phyloP scores from a whole-genome alignment of 2,113 vertebrate genomes.

The Periophthalmus modestus region DNA sequence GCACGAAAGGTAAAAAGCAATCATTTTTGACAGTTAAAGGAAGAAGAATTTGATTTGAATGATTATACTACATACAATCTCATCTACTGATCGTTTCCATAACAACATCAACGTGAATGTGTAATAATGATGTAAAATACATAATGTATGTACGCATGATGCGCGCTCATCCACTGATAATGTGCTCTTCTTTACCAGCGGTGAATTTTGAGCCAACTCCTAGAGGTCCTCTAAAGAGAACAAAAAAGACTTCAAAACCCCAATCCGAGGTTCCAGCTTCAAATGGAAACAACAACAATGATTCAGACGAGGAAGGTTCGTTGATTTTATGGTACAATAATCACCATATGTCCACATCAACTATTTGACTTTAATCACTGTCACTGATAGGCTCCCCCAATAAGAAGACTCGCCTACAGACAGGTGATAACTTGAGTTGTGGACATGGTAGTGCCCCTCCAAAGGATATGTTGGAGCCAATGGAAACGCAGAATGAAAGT shows the following conservation, averaged over 20 bases:
- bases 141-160: too few species aligned
- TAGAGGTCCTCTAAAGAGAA: constrained; percentile 52
- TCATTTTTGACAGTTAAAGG: background rate
- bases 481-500: constrained; percentile 9
- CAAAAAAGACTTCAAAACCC: constrained; percentile 9
- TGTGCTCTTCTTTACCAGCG: constrained; percentile 5
- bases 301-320: constrained; percentile 45
- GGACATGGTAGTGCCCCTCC: constrained; percentile 16
- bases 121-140: too few species aligned
- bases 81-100: background rate
- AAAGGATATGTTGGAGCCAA: constrained; percentile 52
- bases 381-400: constrained; percentile 29
- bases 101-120: too few species aligned
- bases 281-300: constrained; percentile 41
- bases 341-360: background rate
- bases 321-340: background rate
- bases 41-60: background rate
- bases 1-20: constrained; percentile 13
- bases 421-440: background rate
- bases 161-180: background rate
- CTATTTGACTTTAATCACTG: background rate
- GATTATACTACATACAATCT: background rate
- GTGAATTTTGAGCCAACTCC: constrained; percentile 29
- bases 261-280: constrained; percentile 1
- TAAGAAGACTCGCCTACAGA: constrained; percentile 45